Base-by-base conservation (phyloP, 2,113 vertebrate species). In the Tetrao urogallus region DNA sequence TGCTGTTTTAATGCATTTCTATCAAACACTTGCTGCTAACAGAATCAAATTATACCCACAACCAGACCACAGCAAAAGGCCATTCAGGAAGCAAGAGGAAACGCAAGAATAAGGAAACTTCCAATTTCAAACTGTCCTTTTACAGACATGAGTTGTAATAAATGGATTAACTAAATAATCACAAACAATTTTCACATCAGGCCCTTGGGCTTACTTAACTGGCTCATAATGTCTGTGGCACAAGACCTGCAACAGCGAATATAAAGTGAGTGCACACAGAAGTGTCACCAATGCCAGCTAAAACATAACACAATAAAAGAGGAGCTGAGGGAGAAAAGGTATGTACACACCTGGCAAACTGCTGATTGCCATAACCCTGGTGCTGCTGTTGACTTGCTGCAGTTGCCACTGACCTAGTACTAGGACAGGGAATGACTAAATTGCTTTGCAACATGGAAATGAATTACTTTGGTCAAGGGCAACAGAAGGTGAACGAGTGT, bases 1-100 rank as follows among this genome's bases (percentile, higher is more conserved):
- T 1, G 1, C 48, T 27, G 30, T 2, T 65, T 93, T 52, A 47
- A 82, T 45, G 56, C 4, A 2, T n/a, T 60, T 42, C 1, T 0
- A 93, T 66, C 16, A 56, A 82, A 58, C n/a, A 48, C 63, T 60
- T 22, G 63, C 30, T 83, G 65, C 30, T 61, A 58, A 28, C 10
- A 60, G 38, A 66, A 78, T 24, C 75, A 56, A 88, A 52, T 64
- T 27, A 15, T 17, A 56, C 9, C 52, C 40, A 42, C 24, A 34
- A 10, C 50, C 2, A 0, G 43, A 65, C 38, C 30, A 28, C 60
- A 65, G 75, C 70, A 73, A 56, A 78, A 34, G 43, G 28, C 18
- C 34, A 28, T 13, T 63, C 42, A 80, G 58, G 34, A 83, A 77
- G 58, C 74, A 91, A 88, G 8, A 16, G 13, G 48, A 78, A 91